Evolutionary conservation across 2,888 invertebrate genomes (phyloP).

Genomic region (Cenopis cana): DNA sequence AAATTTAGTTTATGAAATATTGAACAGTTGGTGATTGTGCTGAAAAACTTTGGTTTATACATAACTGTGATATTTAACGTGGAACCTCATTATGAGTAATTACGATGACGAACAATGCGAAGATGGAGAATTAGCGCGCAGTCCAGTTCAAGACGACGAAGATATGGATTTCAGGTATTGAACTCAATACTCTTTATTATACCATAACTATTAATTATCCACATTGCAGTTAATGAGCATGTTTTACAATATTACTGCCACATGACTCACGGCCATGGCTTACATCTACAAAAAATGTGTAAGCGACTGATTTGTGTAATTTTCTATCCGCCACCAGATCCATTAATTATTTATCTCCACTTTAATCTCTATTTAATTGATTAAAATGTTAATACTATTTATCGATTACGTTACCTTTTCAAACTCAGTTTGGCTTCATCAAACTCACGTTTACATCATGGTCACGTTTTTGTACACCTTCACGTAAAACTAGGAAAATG

Average conservation of each 20-base stretch:
- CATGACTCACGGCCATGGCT: slow-evolving; percentile 7
- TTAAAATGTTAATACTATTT: background rate
- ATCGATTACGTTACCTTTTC: background rate
- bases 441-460: slow-evolving; percentile 5
- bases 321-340: background rate
- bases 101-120: slow-evolving; percentile 91
- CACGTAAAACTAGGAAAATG: background rate
- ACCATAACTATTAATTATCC: background rate
- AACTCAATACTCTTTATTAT: background rate
- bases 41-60: slow-evolving; percentile 34
- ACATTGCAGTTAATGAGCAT: background rate
- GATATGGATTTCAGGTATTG: slow-evolving; percentile 84
- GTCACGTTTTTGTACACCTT: no score
- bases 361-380: background rate
- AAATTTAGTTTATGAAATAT: slow-evolving; percentile 5
- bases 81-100: slow-evolving; percentile 75
- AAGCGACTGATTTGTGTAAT: slow-evolving; percentile 7
- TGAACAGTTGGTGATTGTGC: slow-evolving; percentile 30
- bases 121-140: slow-evolving; percentile 93
- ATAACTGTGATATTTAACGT: slow-evolving; percentile 47
- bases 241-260: slow-evolving; percentile 9
- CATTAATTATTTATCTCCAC: background rate
- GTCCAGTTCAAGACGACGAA: slow-evolving; percentile 87
- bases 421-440: background rate
- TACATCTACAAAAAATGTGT: background rate